Base-by-base conservation (phyloP, 2,888 invertebrate species). In the Mactromeris polynyma region DNA sequence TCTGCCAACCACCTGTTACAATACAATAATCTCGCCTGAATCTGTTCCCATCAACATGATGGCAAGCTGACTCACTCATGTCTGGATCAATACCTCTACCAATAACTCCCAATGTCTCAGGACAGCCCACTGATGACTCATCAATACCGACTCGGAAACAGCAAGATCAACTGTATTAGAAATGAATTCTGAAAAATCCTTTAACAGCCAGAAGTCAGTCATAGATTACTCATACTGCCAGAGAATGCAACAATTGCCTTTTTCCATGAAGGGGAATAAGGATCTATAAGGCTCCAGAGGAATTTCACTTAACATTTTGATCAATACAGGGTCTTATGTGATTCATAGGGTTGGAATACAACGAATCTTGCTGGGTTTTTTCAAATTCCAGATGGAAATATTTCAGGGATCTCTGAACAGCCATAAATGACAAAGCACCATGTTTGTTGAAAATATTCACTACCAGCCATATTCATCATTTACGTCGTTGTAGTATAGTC, bases 31-130 rank as follows among this genome's bases (percentile, higher is more conserved):
- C 54, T 77, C n/a, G 73, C 36, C 36, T 7, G 42, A 84, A 84
- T 84, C 84, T 84, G 84, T 84, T 84, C 83, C 40, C 83, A 83
- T 77, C 83, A 83, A 77, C 42, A 69, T 42, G 46, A 38, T 11
- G 69, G 73, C 69, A 26, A 42, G 83, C 77, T 84, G 84, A 84
- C 54, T 84, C 84, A 84, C 40, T 54, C 84, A 17, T 33, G 33
- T 36, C 38, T 42, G 46, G 77, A 84, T 84, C 78, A 81, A 84
- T 88, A 83, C 38, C 58, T n/a, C 79, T 69, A 33, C 88, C 81
- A 78, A 88, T 81, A 88, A 85, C 54, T 38, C 78, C 40, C 82
- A 46, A 78, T 82, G 83, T 87, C 77, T 83, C 83, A 36, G 79
- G 79, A 69, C 54, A 82, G 21, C 51, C 31, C 46, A 69, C 42